Percentiles rank a stretch among this genome's conserved stretches.
These are phyloP conservation scores for Yoshiicerus persimilis DNA, from an alignment of 1,140 invertebrate species.

Conservation along the genomic window DNA sequence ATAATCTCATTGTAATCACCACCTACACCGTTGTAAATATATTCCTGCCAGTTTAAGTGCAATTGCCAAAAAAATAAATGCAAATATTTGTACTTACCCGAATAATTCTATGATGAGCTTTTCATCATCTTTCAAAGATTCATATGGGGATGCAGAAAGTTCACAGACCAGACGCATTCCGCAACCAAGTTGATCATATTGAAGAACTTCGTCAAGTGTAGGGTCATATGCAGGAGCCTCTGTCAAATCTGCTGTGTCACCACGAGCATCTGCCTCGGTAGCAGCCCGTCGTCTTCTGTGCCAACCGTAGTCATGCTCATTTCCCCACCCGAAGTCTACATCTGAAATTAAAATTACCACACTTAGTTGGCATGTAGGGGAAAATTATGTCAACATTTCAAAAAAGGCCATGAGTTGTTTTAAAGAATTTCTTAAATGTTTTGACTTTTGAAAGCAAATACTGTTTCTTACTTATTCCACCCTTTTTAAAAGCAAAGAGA, in stretches of 20 bases:
- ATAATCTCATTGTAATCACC: too few species aligned
- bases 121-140: constrained; percentile 46
- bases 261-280: constrained; percentile 21
- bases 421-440: not conserved
- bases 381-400: not conserved
- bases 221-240: constrained; percentile 30
- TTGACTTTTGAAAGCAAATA: not conserved
- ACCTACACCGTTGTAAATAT: too few species aligned
- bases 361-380: not conserved
- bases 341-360: not conserved
- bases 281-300: not conserved
- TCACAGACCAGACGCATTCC: constrained; percentile 52
- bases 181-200: constrained; percentile 50
- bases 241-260: constrained; percentile 23
- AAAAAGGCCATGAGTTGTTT: not conserved
- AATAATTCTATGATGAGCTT: constrained; percentile 51
- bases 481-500: constrained; percentile 20
- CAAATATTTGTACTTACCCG: constrained; percentile 43
- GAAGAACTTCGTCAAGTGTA: constrained; percentile 44
- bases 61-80: too few species aligned
- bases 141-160: constrained; percentile 45
- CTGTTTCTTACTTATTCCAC: not conserved
- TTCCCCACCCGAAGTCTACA: not conserved
- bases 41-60: too few species aligned
- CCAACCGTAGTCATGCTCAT: not conserved